Percentiles rank a stretch among this genome's conserved stretches.
Conservation (phyloP, 2,797 vertebrate species). For the Phaenicophaeus curvirostris region DNA sequence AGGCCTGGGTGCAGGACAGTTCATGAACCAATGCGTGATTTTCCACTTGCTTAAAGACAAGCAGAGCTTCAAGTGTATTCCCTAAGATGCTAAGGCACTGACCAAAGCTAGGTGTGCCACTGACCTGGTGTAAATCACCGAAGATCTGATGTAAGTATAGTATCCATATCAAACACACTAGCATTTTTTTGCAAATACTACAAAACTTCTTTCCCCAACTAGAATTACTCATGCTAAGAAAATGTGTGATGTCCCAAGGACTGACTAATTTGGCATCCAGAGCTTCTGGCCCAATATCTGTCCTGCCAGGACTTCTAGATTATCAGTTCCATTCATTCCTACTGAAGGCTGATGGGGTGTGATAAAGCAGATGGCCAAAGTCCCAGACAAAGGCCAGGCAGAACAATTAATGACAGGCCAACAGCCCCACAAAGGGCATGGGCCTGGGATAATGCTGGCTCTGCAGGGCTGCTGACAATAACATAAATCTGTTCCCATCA, state of each 20-base stretch:
- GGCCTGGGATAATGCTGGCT: conserved; percentile 38
- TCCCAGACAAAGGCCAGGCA: conserved; percentile 56
- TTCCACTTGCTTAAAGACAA: neutral
- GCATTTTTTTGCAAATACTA: neutral
- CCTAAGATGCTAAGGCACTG: neutral
- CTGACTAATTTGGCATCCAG: conserved; percentile 48
- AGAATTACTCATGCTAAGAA: conserved; percentile 66
- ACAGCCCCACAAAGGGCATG: conserved; percentile 68
- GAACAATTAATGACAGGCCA: conserved; percentile 66
- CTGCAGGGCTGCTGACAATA: conserved; percentile 64
- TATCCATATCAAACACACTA: neutral
- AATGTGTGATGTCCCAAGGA: conserved; percentile 29
- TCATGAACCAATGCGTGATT: neutral
- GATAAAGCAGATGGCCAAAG: conserved; percentile 72
- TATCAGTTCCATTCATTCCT: conserved; percentile 59
- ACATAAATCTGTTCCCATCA: conserved; percentile 64
- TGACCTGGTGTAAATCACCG: neutral
- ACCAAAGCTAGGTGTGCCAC: neutral
- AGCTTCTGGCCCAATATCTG: conserved; percentile 36
- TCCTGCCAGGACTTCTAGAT: conserved; percentile 45
- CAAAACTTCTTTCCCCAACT: conserved; percentile 37
- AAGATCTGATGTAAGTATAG: neutral
- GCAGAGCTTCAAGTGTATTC: neutral
- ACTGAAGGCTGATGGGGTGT: conserved; percentile 53
- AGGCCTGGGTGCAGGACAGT: neutral